Evolutionary conservation across 2,797 vertebrate species (phyloP), one percentile per base, ranked within the genome.

Genomic region (Trematomus bernacchii): DNA sequence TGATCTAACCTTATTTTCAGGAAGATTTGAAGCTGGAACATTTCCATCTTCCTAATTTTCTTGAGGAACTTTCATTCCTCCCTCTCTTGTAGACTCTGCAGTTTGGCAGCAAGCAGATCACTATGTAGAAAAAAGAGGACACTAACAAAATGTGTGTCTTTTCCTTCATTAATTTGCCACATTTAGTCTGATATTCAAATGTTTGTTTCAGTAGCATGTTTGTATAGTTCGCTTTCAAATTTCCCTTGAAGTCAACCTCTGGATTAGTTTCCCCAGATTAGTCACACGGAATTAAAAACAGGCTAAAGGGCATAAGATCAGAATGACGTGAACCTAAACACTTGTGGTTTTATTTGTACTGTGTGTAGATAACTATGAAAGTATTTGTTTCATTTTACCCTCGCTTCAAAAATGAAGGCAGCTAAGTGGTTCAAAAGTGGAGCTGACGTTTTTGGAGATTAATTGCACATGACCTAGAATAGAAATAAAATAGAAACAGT

Each of bases 111-210:
- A 44, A 23, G 15, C 15, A 10, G 16, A 64, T 27, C 65, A 58
- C 21, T 15, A 16, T 70, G 51, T 48, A 66, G 61, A 58, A 51
- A 73, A 71, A 71, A 78, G 13, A 33, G 64, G 52, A 54, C 66
- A 58, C 42, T 52, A 40, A 15, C 8, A 66, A 55, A 74, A 57
- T 2, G 44, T 48, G 7, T 50, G 16, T 16, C 15, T 73, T 68
- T 72, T 54, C 54, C 66, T 72, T 18, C 61, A 60, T 71, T 60
- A 47, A 62, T 70, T 66, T 53, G 44, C 66, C 40, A 66, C 44
- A 19, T n/a, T 73, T 82, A 95, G 92, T 91, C 93, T 90, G 93
- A 89, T 89, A 82, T 89, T 93, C 87, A 21, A 8, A 13, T 59
- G 16, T 78, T 71, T 21, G 33, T 52, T 69, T 73, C 27, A 37